Evolutionary conservation across 2,888 invertebrate genomes (phyloP).

Genomic region (Seira ritae): DNA sequence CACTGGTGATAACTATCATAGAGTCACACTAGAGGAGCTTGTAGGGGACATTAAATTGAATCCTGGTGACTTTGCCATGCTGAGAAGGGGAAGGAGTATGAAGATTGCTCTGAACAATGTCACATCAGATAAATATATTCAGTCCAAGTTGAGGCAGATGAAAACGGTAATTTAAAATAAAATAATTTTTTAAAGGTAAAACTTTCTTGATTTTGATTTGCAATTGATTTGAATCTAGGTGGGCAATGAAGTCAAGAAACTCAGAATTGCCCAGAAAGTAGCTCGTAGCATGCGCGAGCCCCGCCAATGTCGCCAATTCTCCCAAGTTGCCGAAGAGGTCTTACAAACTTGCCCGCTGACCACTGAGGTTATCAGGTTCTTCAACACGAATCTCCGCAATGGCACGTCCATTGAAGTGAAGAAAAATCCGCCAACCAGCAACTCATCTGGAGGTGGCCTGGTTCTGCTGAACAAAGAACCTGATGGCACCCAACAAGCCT

Average conservation of each 20-base stretch:
- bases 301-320: slow-evolving; percentile 57
- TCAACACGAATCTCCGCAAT: slow-evolving; percentile 55
- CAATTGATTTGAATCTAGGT: slow-evolving; percentile 25
- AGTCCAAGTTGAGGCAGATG: slow-evolving; percentile 48
- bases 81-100: slow-evolving; percentile 22
- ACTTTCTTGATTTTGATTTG: too few species aligned
- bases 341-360: slow-evolving; percentile 55
- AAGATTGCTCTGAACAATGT: slow-evolving; percentile 25
- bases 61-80: slow-evolving; percentile 33
- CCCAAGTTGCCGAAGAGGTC: slow-evolving; percentile 38
- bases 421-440: slow-evolving; percentile 8
- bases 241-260: slow-evolving; percentile 40
- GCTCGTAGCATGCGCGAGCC: slow-evolving; percentile 47
- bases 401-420: slow-evolving; percentile 48
- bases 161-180: slow-evolving; percentile 41
- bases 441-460: slow-evolving; percentile 30
- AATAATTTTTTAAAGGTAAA: too few species aligned
- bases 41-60: slow-evolving; percentile 51
- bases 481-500: slow-evolving; percentile 38
- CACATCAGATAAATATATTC: slow-evolving; percentile 36
- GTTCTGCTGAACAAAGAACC: slow-evolving; percentile 39
- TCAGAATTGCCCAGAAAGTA: slow-evolving; percentile 51
- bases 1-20: slow-evolving; percentile 12
- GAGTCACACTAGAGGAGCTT: slow-evolving; percentile 60
- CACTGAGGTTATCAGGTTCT: slow-evolving; percentile 59